Conservation (phyloP, 1,140 invertebrate genomes). For the Drosophila parabipectinata region DNA sequence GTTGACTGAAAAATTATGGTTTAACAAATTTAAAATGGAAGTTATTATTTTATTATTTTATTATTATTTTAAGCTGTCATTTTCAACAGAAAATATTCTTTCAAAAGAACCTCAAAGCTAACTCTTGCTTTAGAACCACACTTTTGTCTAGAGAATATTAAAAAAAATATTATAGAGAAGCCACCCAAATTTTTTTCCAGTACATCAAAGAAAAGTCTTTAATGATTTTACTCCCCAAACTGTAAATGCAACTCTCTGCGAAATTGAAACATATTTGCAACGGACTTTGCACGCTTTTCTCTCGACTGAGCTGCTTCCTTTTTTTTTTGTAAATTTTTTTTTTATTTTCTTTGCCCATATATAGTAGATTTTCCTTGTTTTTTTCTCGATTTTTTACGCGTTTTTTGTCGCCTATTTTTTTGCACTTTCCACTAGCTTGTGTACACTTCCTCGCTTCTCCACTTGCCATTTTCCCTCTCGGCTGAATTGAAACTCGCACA, state of each 20-base stretch:
- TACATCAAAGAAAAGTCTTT: background rate
- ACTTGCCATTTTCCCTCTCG: slow-evolving; percentile 22
- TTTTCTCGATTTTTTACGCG: slow-evolving; percentile 19
- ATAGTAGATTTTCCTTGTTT: slow-evolving; percentile 10
- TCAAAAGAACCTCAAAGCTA: too few relatives aligned
- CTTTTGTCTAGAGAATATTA: too few relatives aligned
- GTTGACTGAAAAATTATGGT: too few relatives aligned
- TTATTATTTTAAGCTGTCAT: too few relatives aligned
- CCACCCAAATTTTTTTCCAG: too few relatives aligned
- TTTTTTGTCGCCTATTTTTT: slow-evolving; percentile 26
- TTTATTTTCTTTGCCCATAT: background rate
- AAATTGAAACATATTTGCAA: slow-evolving; percentile 63
- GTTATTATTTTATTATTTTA: too few relatives aligned
- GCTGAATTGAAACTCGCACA: slow-evolving; percentile 29
- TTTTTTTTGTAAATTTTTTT: slow-evolving; percentile 7
- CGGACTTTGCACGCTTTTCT: slow-evolving; percentile 9
- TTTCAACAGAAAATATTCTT: too few relatives aligned
- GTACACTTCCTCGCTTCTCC: slow-evolving; percentile 30
- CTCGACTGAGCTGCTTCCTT: background rate
- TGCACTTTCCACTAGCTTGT: slow-evolving; percentile 32
- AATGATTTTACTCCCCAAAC: slow-evolving; percentile 3
- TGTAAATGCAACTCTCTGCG: background rate
- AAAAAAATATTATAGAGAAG: too few relatives aligned
- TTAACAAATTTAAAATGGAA: too few relatives aligned
- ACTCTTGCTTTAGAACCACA: too few relatives aligned